Evolutionary conservation across 2,113 vertebrate species (phyloP), one percentile per base, ranked within the genome.

Genomic region (Mixornis gularis): DNA sequence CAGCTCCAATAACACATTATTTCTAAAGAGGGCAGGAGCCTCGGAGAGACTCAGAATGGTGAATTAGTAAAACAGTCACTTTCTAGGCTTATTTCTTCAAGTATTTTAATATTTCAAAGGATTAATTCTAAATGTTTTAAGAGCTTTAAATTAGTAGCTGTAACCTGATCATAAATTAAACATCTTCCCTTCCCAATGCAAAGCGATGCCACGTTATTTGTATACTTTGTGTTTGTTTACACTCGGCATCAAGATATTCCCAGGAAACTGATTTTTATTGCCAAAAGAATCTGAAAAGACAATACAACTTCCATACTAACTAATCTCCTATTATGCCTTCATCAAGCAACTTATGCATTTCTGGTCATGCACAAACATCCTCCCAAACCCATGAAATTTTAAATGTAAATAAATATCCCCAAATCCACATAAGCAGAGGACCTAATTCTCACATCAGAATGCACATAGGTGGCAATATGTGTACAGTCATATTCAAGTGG

Each of bases 141-240:
- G 79, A 97, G 94, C 89, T 97, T 96, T 96, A 97, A 96, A 97
- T 97, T 96, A 96, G 85, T 79, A 95, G 95, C 79, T 69, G 92
- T 95, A 96, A 96, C 85, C 65, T 96, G 95, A 97, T 60, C 53
- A 53, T 91, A 91, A 97, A 96, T 92, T 92, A 92, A 95, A 85
- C 77, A 59, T 56, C 10, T 36, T 65, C 64, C 81, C 79, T 58
- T 21, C 78, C 53, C 94, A 95, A 65, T 51, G 46, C 79, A 93
- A 93, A 89, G 36, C 12, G 30, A 59, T 56, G 22, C 29, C 14
- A 51, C 46, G 69, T 89, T 96, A 93, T 95, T 95, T 94, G 87
- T 95, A 55, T 53, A 89, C 93, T 96, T 90, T 74, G 17, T 92
- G 79, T 87, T 96, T 94, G 81, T 95, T 96, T 96, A 79, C 55